These are phyloP conservation scores for Grus americana DNA, from an alignment of 2,113 vertebrate genomes.

Conservation along the genomic window DNA sequence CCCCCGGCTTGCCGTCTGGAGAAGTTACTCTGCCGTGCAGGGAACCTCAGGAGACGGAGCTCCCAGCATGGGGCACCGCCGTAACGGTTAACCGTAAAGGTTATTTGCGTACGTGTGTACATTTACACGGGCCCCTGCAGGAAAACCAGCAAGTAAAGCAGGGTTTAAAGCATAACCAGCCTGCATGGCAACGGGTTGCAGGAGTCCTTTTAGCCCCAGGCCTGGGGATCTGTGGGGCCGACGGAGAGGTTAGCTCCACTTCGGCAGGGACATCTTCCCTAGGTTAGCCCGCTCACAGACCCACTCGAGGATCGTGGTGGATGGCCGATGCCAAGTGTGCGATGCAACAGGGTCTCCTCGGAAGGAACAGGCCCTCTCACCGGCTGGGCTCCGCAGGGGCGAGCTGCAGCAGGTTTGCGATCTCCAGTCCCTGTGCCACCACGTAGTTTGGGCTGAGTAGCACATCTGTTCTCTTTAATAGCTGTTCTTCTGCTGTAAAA, in stretches of 20 bases:
- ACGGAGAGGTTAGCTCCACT: neutral
- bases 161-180: neutral
- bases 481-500: neutral
- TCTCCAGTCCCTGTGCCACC: neutral
- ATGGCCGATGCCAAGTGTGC: neutral
- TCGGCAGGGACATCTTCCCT: neutral
- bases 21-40: neutral
- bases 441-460: neutral
- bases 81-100: neutral
- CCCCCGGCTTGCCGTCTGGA: accelerated
- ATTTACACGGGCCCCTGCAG: neutral
- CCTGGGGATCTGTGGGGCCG: neutral
- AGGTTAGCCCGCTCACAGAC: neutral
- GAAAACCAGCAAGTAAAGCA: neutral
- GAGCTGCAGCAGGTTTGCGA: neutral
- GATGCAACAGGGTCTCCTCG: accelerated
- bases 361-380: neutral
- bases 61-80: accelerated
- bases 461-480: neutral
- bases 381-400: neutral
- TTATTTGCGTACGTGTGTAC: neutral
- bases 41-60: neutral
- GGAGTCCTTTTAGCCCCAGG: neutral
- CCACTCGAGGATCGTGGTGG: accelerated
- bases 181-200: neutral